Evolutionary conservation across 2,113 vertebrate species (phyloP).

Genomic region (Benitochromis conjunctus): DNA sequence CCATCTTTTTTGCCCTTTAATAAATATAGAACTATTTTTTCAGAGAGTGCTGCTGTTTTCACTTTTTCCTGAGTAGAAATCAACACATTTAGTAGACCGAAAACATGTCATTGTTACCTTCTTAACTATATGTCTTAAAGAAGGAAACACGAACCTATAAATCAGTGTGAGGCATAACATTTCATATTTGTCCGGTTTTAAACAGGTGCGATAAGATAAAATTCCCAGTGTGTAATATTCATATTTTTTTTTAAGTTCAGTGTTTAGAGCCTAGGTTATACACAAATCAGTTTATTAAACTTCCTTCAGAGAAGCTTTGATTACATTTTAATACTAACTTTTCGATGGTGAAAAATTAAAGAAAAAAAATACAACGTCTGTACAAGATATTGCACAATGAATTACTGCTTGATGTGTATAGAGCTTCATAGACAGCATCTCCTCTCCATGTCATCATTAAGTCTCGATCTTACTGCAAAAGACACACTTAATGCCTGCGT

Average conservation of each 20-base stretch:
- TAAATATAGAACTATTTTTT: neutral
- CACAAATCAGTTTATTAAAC: neutral
- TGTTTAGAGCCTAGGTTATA: neutral
- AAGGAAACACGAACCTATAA: neutral
- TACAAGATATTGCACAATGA: slow-evolving; percentile 7
- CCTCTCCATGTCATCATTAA: slow-evolving; percentile 31
- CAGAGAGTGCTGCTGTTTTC: neutral
- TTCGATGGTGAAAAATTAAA: neutral
- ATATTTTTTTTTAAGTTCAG: neutral
- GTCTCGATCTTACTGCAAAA: slow-evolving; percentile 4
- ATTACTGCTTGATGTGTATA: neutral
- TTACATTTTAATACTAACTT: slow-evolving; percentile 10
- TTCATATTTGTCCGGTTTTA: neutral
- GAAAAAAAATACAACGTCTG: neutral
- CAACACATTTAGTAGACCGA: neutral
- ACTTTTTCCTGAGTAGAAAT: neutral
- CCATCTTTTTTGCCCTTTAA: neutral
- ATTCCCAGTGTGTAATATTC: neutral
- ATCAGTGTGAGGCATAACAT: neutral
- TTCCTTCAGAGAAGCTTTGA: neutral
- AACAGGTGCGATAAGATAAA: neutral
- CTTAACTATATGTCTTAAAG: neutral
- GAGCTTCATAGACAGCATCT: neutral
- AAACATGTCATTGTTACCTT: neutral
- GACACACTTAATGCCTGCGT: neutral